phyloP scores from a whole-genome alignment of 2,113 vertebrate species.

The Mastomys natalensis region DNA sequence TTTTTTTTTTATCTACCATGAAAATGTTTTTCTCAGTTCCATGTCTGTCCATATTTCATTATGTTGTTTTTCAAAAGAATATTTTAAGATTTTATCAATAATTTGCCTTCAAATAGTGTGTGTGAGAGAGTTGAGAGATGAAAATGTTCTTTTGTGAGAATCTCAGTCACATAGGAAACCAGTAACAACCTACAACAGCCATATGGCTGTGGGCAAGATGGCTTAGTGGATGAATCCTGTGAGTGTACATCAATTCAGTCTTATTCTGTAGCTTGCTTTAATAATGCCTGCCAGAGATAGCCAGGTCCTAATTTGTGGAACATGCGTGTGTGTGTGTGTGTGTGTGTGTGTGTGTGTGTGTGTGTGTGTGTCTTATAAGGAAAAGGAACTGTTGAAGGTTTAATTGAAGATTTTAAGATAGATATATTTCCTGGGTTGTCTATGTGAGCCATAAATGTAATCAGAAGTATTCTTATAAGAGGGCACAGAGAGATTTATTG shows the following conservation, averaged over 20 bases:
- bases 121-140: not conserved
- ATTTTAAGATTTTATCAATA: not conserved
- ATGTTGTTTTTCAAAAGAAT: not conserved
- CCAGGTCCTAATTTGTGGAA: not conserved
- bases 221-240: not conserved
- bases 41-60: not conserved
- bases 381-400: not conserved
- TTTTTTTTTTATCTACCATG: not conserved
- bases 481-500: not conserved
- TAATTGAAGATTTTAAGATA: not conserved
- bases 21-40: not conserved
- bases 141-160: conserved; percentile 4
- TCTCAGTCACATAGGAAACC: not conserved
- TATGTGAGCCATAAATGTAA: not conserved
- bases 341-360: no score
- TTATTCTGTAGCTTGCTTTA: not conserved
- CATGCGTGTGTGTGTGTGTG: no score
- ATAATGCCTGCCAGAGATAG: not conserved
- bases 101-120: not conserved
- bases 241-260: not conserved
- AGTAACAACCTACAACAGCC: not conserved
- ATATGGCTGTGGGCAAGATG: not conserved
- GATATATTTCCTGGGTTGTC: not conserved
- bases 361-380: not conserved
- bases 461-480: conserved; percentile 5